These are phyloP conservation scores for Callospermophilus lateralis DNA, from an alignment of 2,113 vertebrate species.

Conservation along the genomic window DNA sequence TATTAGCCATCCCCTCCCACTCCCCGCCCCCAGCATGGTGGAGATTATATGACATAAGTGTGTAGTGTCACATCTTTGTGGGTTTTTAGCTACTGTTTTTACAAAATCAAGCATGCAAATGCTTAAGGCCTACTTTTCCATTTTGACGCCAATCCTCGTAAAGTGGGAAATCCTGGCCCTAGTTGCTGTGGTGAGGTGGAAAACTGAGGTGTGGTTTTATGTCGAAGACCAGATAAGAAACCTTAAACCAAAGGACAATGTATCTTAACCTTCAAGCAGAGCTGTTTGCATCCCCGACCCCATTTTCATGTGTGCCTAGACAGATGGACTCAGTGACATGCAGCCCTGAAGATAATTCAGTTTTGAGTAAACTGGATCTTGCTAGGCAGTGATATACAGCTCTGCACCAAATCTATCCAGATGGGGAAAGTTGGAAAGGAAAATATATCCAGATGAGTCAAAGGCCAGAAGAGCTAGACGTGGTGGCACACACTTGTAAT, in stretches of 20 bases:
- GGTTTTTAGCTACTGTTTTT: not conserved
- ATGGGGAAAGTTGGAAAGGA: not conserved
- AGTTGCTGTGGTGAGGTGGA: not conserved
- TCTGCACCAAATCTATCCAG: not conserved
- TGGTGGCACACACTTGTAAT: no score
- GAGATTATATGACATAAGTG: not conserved
- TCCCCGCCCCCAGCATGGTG: no score
- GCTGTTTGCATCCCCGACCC: not conserved
- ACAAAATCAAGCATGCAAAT: not conserved
- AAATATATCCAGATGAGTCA: not conserved
- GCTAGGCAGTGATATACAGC: not conserved
- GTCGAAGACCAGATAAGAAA: not conserved
- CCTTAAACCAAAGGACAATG: not conserved
- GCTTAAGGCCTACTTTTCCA: not conserved
- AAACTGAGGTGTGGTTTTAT: not conserved
- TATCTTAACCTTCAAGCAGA: not conserved
- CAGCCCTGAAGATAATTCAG: not conserved
- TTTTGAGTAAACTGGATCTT: not conserved
- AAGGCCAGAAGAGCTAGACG: not conserved
- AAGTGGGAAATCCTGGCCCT: not conserved
- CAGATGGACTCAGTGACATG: not conserved
- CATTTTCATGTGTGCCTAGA: not conserved
- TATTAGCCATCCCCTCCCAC: not conserved
- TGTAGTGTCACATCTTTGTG: not conserved
- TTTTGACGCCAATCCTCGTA: not conserved